Base-by-base conservation (phyloP, 2,888 invertebrate genomes). In the Cerceris ruficornis region DNA sequence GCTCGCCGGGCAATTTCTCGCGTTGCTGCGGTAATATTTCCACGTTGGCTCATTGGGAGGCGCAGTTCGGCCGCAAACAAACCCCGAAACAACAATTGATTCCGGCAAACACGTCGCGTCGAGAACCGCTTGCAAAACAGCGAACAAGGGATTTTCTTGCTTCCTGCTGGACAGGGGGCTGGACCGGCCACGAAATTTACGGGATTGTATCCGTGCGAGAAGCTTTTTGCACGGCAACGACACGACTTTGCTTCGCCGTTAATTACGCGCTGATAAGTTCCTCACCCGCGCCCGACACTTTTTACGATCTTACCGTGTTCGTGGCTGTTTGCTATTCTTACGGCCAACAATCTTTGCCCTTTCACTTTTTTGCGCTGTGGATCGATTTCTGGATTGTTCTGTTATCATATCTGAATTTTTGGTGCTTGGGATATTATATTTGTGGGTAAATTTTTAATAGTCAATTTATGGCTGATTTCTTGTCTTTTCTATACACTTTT, bases 201-300 rank as follows among this genome's bases (percentile, higher is more conserved):
- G 90, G 86, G 89, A 89, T 89, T 87, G 89, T 87, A 90, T 88
- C 81, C 84, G 80, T 60, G 80, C 79, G 75, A 78, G 65, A 62
- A 66, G 64, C 82, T 88, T 90, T 89, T 90, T 89, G 88, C 81
- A 46, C 14, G 65, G 52, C 70, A 74, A 78, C 82, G 72, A 84
- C 83, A 83, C 78, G 82, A 83, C 80, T 82, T 85, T 80, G 73
- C 77, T 75, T 78, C 82, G 82, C 74, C 87, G 87, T 90, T 90
- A 89, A 90, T 90, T 89, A 89, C 85, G 71, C 80, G 70, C 84
- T 84, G 87, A 87, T 87, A 88, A 87, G 87, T 88, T 74, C 71
- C 69, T 59, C 65, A 75, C 74, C 75, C 43, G 41, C 14, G 74
- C 64, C 65, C 69, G 46, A 69, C 41, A 60, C 57, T 80, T 78